Evolutionary conservation across 2,797 vertebrate genomes (phyloP).

Genomic region (Cichlasoma orientale): DNA sequence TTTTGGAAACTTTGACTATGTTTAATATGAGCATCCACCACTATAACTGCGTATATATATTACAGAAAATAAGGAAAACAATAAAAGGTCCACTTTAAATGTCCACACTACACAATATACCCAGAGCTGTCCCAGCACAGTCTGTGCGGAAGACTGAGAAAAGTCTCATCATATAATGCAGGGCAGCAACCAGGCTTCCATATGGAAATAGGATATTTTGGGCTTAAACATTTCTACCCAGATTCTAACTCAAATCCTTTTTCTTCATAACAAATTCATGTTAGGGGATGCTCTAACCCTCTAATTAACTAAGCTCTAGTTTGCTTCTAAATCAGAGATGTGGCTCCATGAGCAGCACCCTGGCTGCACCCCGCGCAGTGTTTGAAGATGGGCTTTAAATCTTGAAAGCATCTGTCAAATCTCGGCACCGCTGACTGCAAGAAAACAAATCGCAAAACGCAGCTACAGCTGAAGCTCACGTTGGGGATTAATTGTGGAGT

Average conservation of each 20-base stretch:
- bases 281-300: neutral
- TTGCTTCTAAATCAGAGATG: neutral
- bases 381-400: constrained; percentile 37
- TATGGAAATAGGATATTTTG: neutral
- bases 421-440: constrained; percentile 4
- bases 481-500: constrained; percentile 30
- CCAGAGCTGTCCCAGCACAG: neutral
- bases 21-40: neutral
- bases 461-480: constrained; percentile 27
- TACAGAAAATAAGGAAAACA: neutral
- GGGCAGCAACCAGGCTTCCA: neutral
- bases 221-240: neutral
- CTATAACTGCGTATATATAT: neutral
- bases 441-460: constrained; percentile 30
- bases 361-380: neutral
- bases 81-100: neutral
- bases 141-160: neutral
- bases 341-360: neutral
- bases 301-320: neutral
- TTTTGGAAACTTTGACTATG: no score
- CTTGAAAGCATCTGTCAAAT: constrained; percentile 38
- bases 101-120: neutral
- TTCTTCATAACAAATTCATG: neutral
- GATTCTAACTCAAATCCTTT: neutral
- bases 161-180: neutral